Conservation (phyloP, 2,888 invertebrate species). For the Bombyx huttoni region DNA sequence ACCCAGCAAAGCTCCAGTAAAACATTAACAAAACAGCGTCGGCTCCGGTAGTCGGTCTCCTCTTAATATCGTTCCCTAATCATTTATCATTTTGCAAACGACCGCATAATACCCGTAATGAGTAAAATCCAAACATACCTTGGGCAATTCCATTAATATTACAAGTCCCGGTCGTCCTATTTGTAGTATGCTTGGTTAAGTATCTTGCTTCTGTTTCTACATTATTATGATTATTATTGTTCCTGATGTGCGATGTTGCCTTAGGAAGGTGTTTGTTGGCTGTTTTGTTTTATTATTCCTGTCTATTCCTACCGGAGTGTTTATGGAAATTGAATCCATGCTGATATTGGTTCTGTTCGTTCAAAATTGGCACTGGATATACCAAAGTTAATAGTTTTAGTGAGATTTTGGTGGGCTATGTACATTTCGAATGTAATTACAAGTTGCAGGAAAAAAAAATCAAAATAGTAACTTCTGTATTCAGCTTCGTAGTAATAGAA, state of each 20-base stretch:
- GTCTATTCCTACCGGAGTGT: not conserved
- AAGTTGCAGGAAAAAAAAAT: not conserved
- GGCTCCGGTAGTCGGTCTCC: slow-evolving; percentile 28
- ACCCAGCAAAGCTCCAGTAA: slow-evolving; percentile 29
- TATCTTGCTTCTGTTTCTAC: not conserved
- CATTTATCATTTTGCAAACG: slow-evolving; percentile 66
- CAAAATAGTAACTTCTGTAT: not conserved
- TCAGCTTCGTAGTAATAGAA: not conserved
- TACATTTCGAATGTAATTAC: too few species aligned
- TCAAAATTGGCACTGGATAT: not conserved
- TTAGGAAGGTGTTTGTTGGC: slow-evolving; percentile 1
- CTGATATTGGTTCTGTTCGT: not conserved
- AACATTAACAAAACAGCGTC: slow-evolving; percentile 47
- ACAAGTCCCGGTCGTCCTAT: slow-evolving; percentile 34
- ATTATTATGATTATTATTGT: not conserved
- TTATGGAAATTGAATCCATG: not conserved
- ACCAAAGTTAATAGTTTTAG: not conserved
- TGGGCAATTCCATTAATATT: slow-evolving; percentile 63
- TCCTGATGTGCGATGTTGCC: not conserved
- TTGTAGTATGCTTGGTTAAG: not conserved
- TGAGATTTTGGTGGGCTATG: too few species aligned
- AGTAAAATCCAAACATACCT: slow-evolving; percentile 69
- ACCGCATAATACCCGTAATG: slow-evolving; percentile 66
- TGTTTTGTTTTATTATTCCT: not conserved
- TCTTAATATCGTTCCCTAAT: slow-evolving; percentile 44